These are phyloP conservation scores for Trissolcus basalis DNA, from an alignment of 1,140 invertebrate genomes.

Conservation along the genomic window DNA sequence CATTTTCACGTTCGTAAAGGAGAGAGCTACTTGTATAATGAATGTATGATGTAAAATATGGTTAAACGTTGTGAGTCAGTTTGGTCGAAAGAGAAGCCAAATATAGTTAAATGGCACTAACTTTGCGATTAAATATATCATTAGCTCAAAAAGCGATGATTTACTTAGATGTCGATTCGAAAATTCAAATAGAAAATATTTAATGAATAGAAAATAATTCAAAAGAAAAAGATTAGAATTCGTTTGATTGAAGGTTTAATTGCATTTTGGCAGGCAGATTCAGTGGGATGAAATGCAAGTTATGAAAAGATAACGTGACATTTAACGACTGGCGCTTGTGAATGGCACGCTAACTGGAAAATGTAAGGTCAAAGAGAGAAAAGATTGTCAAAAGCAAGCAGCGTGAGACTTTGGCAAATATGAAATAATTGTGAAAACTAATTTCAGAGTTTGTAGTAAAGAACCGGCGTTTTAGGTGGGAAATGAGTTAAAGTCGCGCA, in stretches of 20 bases:
- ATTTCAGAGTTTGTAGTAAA: slow-evolving; percentile 52
- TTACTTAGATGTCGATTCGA: no score
- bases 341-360: slow-evolving; percentile 34
- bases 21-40: slow-evolving; percentile 14
- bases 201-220: background rate
- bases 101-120: slow-evolving; percentile 23
- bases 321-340: slow-evolving; percentile 16
- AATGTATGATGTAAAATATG: slow-evolving; percentile 27
- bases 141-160: no score
- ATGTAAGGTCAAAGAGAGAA: slow-evolving; percentile 35
- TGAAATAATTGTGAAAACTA: slow-evolving; percentile 62
- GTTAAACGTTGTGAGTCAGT: slow-evolving; percentile 24
- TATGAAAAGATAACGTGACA: slow-evolving; percentile 42
- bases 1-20: slow-evolving; percentile 16
- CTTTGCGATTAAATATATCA: slow-evolving; percentile 5
- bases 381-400: slow-evolving; percentile 36
- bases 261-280: slow-evolving; percentile 19
- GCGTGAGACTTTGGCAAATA: slow-evolving; percentile 30
- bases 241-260: background rate
- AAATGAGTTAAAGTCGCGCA: slow-evolving; percentile 17
- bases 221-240: background rate
- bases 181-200: background rate
- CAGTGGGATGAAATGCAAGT: slow-evolving; percentile 16
- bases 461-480: slow-evolving; percentile 38
- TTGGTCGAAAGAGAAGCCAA: slow-evolving; percentile 15